Conservation (phyloP, 2,797 vertebrate genomes). For the Characodon lateralis region DNA sequence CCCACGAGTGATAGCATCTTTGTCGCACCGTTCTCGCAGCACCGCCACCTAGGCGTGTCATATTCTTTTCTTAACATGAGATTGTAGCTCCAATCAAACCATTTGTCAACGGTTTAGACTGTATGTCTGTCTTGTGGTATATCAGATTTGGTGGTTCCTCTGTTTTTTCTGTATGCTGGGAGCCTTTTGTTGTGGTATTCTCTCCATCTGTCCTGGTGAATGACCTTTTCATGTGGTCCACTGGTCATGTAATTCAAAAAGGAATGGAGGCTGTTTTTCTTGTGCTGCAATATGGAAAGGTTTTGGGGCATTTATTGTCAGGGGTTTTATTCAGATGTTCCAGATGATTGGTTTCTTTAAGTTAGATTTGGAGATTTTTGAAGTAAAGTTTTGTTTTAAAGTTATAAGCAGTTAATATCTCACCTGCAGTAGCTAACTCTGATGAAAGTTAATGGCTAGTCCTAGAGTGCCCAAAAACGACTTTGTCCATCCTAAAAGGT, state of each 20-base stretch:
- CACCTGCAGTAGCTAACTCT: background rate
- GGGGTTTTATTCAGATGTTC: constrained; percentile 8
- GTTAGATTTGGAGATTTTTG: background rate
- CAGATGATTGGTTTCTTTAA: constrained; percentile 20
- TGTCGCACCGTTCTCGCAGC: constrained; percentile 64
- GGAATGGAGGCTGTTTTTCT: constrained; percentile 26
- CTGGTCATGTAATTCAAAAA: constrained; percentile 56
- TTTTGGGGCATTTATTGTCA: constrained; percentile 19
- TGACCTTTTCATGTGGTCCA: constrained; percentile 56
- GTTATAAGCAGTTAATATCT: background rate
- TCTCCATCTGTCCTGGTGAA: constrained; percentile 66
- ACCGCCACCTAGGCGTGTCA: constrained; percentile 37
- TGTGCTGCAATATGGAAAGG: constrained; percentile 23
- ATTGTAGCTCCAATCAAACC: constrained; percentile 11
- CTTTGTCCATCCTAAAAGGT: no score
- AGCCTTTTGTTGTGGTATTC: constrained; percentile 60
- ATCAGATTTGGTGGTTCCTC: constrained; percentile 56
- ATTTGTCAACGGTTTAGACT: constrained; percentile 34
- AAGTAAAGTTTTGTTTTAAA: background rate
- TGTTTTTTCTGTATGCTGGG: constrained; percentile 43
- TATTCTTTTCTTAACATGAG: constrained; percentile 15
- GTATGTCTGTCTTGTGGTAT: constrained; percentile 31
- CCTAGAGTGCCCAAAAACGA: no score
- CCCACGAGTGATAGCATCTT: constrained; percentile 72
- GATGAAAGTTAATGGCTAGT: no score